Evolutionary conservation across 1,140 invertebrate species (phyloP), one percentile per base, ranked within the genome.

Genomic region (Hermetia illucens): DNA sequence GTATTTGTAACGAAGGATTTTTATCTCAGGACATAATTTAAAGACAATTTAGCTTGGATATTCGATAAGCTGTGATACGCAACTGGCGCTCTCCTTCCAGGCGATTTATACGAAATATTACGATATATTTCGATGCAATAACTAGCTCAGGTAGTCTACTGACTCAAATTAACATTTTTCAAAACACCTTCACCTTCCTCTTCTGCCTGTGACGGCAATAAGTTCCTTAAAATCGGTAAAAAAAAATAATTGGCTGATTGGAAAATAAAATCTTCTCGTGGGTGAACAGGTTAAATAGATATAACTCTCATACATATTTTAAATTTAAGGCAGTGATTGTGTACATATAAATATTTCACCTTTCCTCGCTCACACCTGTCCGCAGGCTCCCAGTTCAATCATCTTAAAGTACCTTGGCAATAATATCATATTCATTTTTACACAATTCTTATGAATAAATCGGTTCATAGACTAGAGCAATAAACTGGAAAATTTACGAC

Each of bases 291-390:
- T 32, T 32, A 32, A 13, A 6, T 10, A 10, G 5, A 32, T 16
- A 16, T 10, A 32, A 32, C 5, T 10, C 30, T 6, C 30, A 13
- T 32, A 13, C 21, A 10, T 8, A 9, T 34, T 34, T 5, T 34
- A 13, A 34, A 34, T 34, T 34, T 34, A 38, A 38, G 36, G 36
- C 36, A 38, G 36, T 38, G 36, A 38, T 38, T 38, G 36, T 37
- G 21, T 38, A 24, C 24, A 27, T 27, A 13, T 27, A 9, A 27
- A 27, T 27, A 9, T 27, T n/a, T n/a, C n/a, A n/a, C n/a, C n/a
- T n/a, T n/a, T n/a, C n/a, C n/a, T n/a, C n/a, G n/a, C n/a, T n/a
- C n/a, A n/a, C n/a, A n/a, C n/a, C n/a, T n/a, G n/a, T n/a, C n/a
- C n/a, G n/a, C n/a, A n/a, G n/a, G n/a, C n/a, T n/a, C n/a, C n/a